Conservation (phyloP, 2,888 invertebrate genomes). For the Spodoptera picta region DNA sequence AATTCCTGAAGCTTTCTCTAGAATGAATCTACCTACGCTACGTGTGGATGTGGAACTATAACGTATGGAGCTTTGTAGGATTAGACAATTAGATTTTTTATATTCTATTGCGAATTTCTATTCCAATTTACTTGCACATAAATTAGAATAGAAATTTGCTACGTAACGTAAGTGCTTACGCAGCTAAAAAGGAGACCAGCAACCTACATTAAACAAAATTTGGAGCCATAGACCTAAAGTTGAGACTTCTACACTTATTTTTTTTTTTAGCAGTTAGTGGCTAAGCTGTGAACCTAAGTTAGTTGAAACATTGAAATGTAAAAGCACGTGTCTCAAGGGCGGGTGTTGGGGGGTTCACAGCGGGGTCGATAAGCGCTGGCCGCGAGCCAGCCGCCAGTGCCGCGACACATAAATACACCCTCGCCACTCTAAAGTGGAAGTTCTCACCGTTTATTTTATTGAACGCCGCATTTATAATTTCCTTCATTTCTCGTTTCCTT, state of each 20-base stretch:
- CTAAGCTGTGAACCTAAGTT: constrained; percentile 13
- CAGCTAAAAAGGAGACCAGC: no score
- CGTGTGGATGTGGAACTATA: not conserved
- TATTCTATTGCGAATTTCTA: no score
- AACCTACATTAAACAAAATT: no score
- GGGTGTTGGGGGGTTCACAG: constrained; percentile 54
- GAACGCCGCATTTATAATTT: constrained; percentile 33
- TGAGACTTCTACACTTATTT: no score
- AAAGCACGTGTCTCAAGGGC: constrained; percentile 63
- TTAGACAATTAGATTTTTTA: no score
- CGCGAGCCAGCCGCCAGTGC: constrained; percentile 83
- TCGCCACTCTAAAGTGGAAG: constrained; percentile 71
- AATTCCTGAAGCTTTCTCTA: constrained; percentile 28
- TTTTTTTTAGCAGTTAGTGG: not conserved
- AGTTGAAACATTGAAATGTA: constrained; percentile 39
- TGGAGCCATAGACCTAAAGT: no score
- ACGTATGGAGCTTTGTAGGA: not conserved
- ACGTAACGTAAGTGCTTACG: no score
- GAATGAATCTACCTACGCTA: constrained; percentile 3
- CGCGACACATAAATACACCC: constrained; percentile 82
- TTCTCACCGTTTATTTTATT: constrained; percentile 56
- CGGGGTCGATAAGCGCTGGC: constrained; percentile 87
- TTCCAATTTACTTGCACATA: no score
- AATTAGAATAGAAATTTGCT: no score
- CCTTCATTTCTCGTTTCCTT: constrained; percentile 29